These are phyloP conservation scores for Apis cerana DNA, from an alignment of 1,140 invertebrate species.

Conservation along the genomic window DNA sequence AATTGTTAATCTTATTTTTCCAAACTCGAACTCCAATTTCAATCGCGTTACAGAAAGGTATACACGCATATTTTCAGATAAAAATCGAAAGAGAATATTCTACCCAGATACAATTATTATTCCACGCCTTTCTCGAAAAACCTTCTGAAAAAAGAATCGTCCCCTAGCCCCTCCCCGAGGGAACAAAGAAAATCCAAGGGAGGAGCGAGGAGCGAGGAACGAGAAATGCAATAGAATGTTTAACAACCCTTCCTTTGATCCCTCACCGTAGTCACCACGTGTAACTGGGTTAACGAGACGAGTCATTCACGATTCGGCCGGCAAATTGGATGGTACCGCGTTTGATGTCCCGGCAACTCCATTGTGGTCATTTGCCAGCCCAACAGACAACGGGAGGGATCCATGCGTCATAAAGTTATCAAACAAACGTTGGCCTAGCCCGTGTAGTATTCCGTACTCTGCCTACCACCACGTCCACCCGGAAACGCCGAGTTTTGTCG, in stretches of 20 bases:
- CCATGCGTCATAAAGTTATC: slow-evolving; percentile 46
- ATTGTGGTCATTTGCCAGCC: slow-evolving; percentile 43
- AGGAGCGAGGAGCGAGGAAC: too few species aligned
- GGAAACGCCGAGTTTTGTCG: neutral
- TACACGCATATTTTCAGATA: too few species aligned
- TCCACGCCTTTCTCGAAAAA: too few species aligned
- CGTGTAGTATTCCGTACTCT: neutral
- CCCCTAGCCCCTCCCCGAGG: neutral
- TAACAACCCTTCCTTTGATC: slow-evolving; percentile 29
- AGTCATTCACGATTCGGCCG: slow-evolving; percentile 30
- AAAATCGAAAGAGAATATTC: too few species aligned
- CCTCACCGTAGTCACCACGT: too few species aligned
- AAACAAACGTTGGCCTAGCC: slow-evolving; percentile 12
- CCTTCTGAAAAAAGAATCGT: too few species aligned
- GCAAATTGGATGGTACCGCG: slow-evolving; percentile 42
- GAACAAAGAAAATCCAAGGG: too few species aligned
- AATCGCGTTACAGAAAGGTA: too few species aligned
- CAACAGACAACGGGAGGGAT: slow-evolving; percentile 15
- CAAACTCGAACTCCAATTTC: too few species aligned
- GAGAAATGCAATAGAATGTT: slow-evolving; percentile 4
- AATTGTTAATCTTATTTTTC: too few species aligned
- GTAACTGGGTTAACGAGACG: slow-evolving; percentile 47
- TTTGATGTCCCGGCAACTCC: slow-evolving; percentile 40
- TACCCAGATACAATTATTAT: too few species aligned
- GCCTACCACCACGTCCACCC: neutral